Evolutionary conservation across 2,888 invertebrate species (phyloP).

Genomic region (Acleris emargana): DNA sequence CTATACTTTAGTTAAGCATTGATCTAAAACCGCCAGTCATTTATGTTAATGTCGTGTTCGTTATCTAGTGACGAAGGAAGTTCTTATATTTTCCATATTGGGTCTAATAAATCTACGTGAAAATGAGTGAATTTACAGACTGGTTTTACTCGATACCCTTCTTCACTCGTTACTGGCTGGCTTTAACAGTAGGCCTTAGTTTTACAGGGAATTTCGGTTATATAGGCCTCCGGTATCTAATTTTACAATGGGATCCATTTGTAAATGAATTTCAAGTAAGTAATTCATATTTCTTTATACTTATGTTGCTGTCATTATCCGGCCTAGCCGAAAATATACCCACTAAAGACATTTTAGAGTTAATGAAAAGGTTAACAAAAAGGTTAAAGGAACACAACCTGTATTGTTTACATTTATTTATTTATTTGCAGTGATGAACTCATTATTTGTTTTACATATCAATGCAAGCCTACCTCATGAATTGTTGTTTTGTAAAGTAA

Average conservation of each 20-base stretch:
- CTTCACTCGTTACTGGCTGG: conserved; percentile 97
- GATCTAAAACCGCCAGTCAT: conserved; percentile 1
- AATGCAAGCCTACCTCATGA: too few species aligned
- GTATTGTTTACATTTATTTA: too few species aligned
- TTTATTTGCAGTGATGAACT: too few species aligned
- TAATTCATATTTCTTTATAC: neutral
- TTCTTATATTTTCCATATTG: neutral
- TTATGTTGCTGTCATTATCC: neutral
- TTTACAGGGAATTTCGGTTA: conserved; percentile 94
- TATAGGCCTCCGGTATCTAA: conserved; percentile 87
- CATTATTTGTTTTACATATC: too few species aligned
- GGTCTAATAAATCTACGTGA: conserved; percentile 42
- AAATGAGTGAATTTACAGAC: conserved; percentile 92
- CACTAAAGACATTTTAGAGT: neutral
- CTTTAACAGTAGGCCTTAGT: conserved; percentile 92
- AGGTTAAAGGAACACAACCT: too few species aligned
- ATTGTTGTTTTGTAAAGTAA: too few species aligned
- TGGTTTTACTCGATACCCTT: conserved; percentile 94
- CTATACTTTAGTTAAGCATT: neutral
- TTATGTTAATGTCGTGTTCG: conserved; percentile 2
- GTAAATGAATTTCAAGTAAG: conserved; percentile 75
- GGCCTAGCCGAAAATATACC: neutral
- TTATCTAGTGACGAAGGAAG: conserved; percentile 9
- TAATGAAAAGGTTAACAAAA: neutral
- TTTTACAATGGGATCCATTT: conserved; percentile 89